A percentile compares a stretch with the other conserved stretches of the same genome.
phyloP scores from a whole-genome alignment of 2,797 vertebrate genomes.

The Tragopan temminckii region DNA sequence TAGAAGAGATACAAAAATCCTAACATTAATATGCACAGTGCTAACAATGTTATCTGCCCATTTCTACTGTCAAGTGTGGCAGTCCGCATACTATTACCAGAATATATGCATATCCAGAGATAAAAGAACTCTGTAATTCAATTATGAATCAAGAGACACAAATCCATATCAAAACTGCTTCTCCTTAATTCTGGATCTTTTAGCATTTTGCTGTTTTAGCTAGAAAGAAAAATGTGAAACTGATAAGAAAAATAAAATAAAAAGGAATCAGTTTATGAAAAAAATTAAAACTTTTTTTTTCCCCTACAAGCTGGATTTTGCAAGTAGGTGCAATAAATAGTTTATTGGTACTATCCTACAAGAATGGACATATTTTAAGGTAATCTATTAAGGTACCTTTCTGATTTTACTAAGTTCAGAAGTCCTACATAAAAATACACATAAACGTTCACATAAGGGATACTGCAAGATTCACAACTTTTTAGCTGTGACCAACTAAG shows the following conservation, averaged over 20 bases:
- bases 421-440: not conserved
- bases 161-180: not conserved
- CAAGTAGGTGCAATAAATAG: not conserved
- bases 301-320: no score
- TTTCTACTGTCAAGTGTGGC: conserved; percentile 51
- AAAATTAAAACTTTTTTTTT: not conserved
- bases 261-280: not conserved
- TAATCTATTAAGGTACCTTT: not conserved
- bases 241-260: not conserved
- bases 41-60: conserved; percentile 52
- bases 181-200: not conserved
- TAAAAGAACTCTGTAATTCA: conserved; percentile 57
- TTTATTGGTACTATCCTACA: not conserved
- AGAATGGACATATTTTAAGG: not conserved
- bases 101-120: conserved; percentile 37
- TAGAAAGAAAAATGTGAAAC: not conserved
- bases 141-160: conserved; percentile 45
- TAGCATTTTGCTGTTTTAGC: not conserved
- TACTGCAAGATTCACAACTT: not conserved
- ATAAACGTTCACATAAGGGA: not conserved
- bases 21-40: conserved; percentile 34
- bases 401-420: not conserved
- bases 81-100: conserved; percentile 31
- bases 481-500: not conserved
- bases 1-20: conserved; percentile 1